Base-by-base conservation (phyloP, 1,140 invertebrate species). In the Pogonomyrmex barbatus region DNA sequence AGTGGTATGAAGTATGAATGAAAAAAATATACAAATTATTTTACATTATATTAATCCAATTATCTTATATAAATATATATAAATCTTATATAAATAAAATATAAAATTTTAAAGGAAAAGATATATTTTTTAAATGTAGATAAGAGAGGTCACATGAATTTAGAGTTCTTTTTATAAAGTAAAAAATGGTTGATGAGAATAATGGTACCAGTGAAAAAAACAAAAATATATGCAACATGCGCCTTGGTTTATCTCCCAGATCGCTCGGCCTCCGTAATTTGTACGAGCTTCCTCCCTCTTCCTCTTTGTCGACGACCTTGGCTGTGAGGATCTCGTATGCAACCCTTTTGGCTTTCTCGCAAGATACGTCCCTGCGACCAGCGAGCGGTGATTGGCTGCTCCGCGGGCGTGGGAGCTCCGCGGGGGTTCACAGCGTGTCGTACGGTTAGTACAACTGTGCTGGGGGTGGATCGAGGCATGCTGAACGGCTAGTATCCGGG, bases 331-430 rank as follows among this genome's bases (percentile, higher is more conserved):
- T 30, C 30, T 47, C 42, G 42, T 24, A n/a, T 8, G 8, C 45
- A 81, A 68, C 3, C 12, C n/a, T 54, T 12, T 6, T 14, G 30
- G n/a, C 60, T n/a, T 42, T 47, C 50, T 52, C 10, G 2, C n/a
- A n/a, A 52, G 52, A 39, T 87, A 75, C 88, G 67, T 68, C 47
- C 88, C 88, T 90, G 81, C 6, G 33, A 50, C 6, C 65, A 54
- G 36, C 17, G 52, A 58, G 54, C 58, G 36, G 14, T 54, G 71
- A 91, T 89, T 90, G 90, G 91, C 67, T 68, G 76, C 71, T 42
- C n/a, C 30, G 88, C 91, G 91, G 91, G 91, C 91, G 91, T 92
- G 89, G 89, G 91, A 92, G 90, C 88, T 92, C 81, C 68, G 76
- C 73, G 70, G 86, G 83, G 81, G 85, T 89, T 73, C 78, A 71